Evolutionary conservation across 2,797 vertebrate genomes (phyloP), one percentile per base, ranked within the genome.

Genomic region (Rousettus madagascariensis): DNA sequence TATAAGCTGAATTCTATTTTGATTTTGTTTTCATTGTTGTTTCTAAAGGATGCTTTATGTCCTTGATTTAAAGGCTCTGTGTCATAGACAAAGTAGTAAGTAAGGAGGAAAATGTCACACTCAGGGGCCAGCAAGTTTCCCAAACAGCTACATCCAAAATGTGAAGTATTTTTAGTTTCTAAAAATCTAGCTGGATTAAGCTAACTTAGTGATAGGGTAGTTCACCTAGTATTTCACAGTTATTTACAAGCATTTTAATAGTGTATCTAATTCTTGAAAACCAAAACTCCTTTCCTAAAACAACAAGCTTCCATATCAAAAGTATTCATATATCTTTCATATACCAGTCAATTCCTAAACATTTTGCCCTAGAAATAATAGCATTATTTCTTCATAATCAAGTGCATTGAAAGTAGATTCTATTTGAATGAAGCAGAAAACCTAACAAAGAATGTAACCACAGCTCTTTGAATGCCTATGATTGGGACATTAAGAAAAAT

Each of bases 221-320:
- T 49, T 43, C 55, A 6, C 8, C 16, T 6, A 66, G 13, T 46
- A 78, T 74, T 66, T 92, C 20, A 80, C 2, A 16, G 10, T n/a
- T 66, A 68, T 84, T 93, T 71, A 77, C 36, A 80, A 88, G 17
- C 33, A 36, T 86, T 93, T 85, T 83, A 78, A 71, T 26, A 66
- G 20, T 68, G 30, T 74, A 19, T 26, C 15, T 85, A 90, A 61
- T 86, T 82, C 49, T 86, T 86, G 12, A 97, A 95, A 95, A 86
- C 17, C 28, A 80, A 59, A 91, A 79, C 8, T 72, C 17, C 19
- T 79, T 74, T 91, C 46, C 46, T 86, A 8, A 97, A 89, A n/a
- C 59, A 91, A 79, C 0, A 7, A 86, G 28, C 7, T 80, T 68
- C 30, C 17, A 33, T 28, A 55, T n/a, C 15, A 46, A 80, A 90